These are phyloP conservation scores for Cheilinus undulatus DNA, from an alignment of 2,113 vertebrate genomes.

Conservation along the genomic window DNA sequence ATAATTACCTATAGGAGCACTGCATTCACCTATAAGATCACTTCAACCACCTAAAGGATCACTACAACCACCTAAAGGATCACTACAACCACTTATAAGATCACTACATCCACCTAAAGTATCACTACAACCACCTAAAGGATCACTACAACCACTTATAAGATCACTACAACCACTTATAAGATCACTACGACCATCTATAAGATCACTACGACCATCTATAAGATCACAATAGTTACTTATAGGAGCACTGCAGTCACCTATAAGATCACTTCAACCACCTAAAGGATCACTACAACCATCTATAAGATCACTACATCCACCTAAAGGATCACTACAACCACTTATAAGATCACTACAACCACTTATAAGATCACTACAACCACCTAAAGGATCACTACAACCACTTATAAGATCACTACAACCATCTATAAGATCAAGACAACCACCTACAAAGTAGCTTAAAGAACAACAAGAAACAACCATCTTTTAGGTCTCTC, in stretches of 20 bases:
- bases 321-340: no score
- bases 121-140: neutral
- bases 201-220: neutral
- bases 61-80: neutral
- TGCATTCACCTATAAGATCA: neutral
- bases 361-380: no score
- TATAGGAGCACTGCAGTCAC: neutral
- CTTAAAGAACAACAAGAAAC: no score
- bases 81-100: neutral
- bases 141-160: neutral
- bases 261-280: no score
- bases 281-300: neutral
- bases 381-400: no score
- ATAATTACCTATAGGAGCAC: neutral
- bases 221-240: neutral
- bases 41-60: neutral
- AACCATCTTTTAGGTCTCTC: no score
- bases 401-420: no score
- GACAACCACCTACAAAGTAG: no score
- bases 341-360: neutral
- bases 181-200: no score
- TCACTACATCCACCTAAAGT: neutral
- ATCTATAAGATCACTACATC: neutral
- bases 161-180: no score
- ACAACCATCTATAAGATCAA: no score